Conservation (phyloP, 35 echinoderm and acorn worm genomes). For the Ophioderma brevispina region DNA sequence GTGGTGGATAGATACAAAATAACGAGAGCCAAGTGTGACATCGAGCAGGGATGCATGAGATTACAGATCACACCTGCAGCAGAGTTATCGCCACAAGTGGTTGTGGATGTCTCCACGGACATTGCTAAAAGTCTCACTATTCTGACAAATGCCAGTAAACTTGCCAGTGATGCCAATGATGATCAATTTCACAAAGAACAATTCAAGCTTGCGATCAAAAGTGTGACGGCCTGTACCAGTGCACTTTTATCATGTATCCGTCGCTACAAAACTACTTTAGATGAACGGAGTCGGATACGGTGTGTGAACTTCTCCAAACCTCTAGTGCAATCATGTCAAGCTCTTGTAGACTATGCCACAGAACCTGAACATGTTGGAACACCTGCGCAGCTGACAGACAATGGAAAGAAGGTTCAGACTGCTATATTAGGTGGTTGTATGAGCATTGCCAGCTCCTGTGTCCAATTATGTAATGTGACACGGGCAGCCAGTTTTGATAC, state of each 20-base stretch:
- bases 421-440: conserved; percentile 90
- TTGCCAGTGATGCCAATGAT: conserved; percentile 95
- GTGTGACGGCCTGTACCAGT: conserved; percentile 92
- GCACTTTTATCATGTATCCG: conserved; percentile 77
- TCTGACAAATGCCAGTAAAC: conserved; percentile 90
- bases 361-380: conserved; percentile 89
- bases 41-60: conserved; percentile 83
- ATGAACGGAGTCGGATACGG: conserved; percentile 74
- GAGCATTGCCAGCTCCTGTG: conserved; percentile 95
- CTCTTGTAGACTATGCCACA: conserved; percentile 91
- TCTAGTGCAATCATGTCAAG: conserved; percentile 97
- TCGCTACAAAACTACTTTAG: conserved; percentile 78
- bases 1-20: conserved; percentile 96
- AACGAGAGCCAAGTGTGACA: conserved; percentile 84
- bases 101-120: conserved; percentile 86
- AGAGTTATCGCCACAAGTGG: conserved; percentile 78
- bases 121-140: conserved; percentile 79
- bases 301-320: conserved; percentile 91
- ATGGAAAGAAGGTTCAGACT: conserved; percentile 77
- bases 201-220: conserved; percentile 89
- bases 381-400: conserved; percentile 62
- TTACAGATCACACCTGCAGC: conserved; percentile 76
- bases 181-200: conserved; percentile 95
- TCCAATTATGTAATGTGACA: conserved; percentile 69
- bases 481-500: conserved; percentile 71